Evolutionary conservation across 2,888 invertebrate genomes (phyloP).

Genomic region (Aricia artaxerxes): DNA sequence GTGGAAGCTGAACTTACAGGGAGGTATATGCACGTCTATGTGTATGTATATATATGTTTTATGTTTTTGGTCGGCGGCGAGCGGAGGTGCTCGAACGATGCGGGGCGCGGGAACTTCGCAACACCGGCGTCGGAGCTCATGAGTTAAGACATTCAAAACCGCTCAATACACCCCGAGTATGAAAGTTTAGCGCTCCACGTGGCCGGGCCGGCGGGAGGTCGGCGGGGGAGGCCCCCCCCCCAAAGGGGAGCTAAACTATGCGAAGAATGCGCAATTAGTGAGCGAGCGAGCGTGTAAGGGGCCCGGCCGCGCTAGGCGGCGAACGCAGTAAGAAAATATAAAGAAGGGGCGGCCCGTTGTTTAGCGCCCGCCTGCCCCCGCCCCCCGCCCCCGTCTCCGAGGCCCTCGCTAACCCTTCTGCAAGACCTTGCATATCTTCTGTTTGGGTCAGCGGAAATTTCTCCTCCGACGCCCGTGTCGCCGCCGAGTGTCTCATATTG

Average conservation of each 20-base stretch:
- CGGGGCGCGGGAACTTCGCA: constrained; percentile 60
- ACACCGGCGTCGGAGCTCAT: constrained; percentile 66
- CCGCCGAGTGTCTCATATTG: constrained; percentile 61
- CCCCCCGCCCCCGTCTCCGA: constrained; percentile 79
- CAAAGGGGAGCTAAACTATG: constrained; percentile 92
- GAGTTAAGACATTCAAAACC: constrained; percentile 82
- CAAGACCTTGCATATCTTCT: constrained; percentile 73
- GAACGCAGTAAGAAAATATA: constrained; percentile 85
- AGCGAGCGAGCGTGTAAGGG: constrained; percentile 86
- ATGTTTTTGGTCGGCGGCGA: constrained; percentile 32
- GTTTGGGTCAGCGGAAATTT: constrained; percentile 80
- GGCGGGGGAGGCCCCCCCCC: constrained; percentile 60
- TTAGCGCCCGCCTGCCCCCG: constrained; percentile 79
- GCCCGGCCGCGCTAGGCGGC: constrained; percentile 81
- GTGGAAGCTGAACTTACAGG: background rate
- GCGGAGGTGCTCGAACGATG: constrained; percentile 51
- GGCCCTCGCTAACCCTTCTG: constrained; percentile 77
- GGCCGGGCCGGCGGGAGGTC: constrained; percentile 64
- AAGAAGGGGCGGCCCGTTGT: constrained; percentile 83
- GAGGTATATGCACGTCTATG: background rate
- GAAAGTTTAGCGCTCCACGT: constrained; percentile 80
- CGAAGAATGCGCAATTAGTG: constrained; percentile 98
- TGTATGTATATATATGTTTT: background rate
- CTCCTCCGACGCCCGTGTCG: constrained; percentile 62
- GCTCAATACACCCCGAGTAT: constrained; percentile 79